Evolutionary conservation across 64 coral and sea anemone species (phyloP).

Genomic region (Actinia tenebrosa): DNA sequence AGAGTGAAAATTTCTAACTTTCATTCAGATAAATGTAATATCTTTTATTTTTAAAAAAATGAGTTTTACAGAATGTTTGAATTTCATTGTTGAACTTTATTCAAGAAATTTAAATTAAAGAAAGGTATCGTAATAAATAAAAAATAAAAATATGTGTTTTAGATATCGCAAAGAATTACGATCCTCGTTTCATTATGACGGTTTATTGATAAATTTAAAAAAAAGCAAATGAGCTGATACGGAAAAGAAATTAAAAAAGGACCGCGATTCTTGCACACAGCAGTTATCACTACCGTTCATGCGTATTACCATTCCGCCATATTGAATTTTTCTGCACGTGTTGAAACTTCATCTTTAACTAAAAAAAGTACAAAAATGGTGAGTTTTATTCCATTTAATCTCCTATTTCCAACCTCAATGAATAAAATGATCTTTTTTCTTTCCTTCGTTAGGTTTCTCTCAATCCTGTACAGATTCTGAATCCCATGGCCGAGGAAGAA

Average conservation of each 20-base stretch:
- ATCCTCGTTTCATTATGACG: too few species aligned
- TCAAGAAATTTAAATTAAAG: neutral
- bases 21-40: too few species aligned
- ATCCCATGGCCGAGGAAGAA: slow-evolving; percentile 90
- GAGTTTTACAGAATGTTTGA: too few species aligned
- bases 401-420: neutral
- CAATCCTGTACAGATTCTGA: slow-evolving; percentile 96
- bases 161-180: too few species aligned
- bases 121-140: neutral
- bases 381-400: slow-evolving; percentile 3
- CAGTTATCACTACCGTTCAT: neutral
- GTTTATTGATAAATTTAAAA: too few species aligned
- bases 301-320: slow-evolving; percentile 41
- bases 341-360: slow-evolving; percentile 37
- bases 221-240: too few species aligned
- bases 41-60: too few species aligned
- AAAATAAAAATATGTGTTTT: neutral
- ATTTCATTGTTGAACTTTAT: too few species aligned
- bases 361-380: slow-evolving; percentile 85
- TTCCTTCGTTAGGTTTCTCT: slow-evolving; percentile 76
- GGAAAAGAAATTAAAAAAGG: neutral
- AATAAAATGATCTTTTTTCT: neutral
- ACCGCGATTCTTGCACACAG: neutral
- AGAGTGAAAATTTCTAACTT: too few species aligned
- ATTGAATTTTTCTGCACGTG: slow-evolving; percentile 30